phyloP scores from a whole-genome alignment of 2,797 vertebrate genomes.

The Dicrostonyx torquatus region DNA sequence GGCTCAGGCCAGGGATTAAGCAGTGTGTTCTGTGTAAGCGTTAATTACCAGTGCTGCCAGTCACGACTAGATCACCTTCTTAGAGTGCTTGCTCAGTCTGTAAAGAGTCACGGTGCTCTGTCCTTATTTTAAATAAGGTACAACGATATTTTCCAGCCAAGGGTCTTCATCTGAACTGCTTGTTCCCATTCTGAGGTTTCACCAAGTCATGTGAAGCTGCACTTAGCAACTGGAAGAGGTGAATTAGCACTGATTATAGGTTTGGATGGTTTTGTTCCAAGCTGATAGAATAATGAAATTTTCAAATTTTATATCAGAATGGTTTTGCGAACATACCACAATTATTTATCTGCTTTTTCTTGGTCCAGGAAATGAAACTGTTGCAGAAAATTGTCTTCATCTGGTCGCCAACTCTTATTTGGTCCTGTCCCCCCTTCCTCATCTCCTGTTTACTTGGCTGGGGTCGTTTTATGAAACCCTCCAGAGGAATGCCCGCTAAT shows the following conservation, averaged over 20 bases:
- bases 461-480: background rate
- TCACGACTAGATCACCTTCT: constrained; percentile 36
- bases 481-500: background rate
- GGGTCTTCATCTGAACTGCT: constrained; percentile 79
- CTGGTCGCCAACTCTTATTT: background rate
- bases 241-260: constrained; percentile 76
- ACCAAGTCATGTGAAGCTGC: constrained; percentile 70
- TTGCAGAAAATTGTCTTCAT: background rate
- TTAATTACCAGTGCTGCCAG: background rate
- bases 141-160: constrained; percentile 62
- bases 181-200: constrained; percentile 76
- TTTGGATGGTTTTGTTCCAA: constrained; percentile 78
- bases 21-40: background rate
- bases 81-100: constrained; percentile 73
- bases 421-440: background rate
- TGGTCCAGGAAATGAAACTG: background rate
- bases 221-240: constrained; percentile 47
- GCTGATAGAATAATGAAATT: constrained; percentile 70
- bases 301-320: constrained; percentile 63
- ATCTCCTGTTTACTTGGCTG: background rate
- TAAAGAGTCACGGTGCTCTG: background rate
- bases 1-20: background rate
- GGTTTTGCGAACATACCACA: constrained; percentile 71
- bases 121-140: constrained; percentile 80
- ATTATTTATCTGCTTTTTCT: constrained; percentile 28